Percentiles rank a stretch among this genome's conserved stretches.
Conservation (phyloP, 2,113 vertebrate genomes). For the Chaetodon auriga region DNA sequence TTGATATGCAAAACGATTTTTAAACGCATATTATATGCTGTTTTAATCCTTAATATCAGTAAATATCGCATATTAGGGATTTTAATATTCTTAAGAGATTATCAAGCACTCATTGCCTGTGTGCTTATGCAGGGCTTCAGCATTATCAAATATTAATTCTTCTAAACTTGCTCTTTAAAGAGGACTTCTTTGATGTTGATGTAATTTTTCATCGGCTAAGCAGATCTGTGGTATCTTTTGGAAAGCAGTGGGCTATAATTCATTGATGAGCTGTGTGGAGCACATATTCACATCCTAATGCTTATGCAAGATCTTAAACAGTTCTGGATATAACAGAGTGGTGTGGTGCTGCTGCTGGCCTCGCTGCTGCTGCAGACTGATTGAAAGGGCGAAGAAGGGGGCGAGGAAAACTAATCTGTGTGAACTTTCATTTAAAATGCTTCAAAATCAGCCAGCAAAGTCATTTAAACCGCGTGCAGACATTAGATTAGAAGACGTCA, state of each 20-base stretch:
- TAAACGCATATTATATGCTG: slow-evolving; percentile 82
- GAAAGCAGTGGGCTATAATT: slow-evolving; percentile 76
- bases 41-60: slow-evolving; percentile 82
- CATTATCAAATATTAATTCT: slow-evolving; percentile 84
- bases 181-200: slow-evolving; percentile 82
- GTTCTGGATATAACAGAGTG: slow-evolving; percentile 60
- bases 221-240: slow-evolving; percentile 76
- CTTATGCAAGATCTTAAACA: slow-evolving; percentile 57
- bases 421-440: slow-evolving; percentile 35
- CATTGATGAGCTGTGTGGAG: slow-evolving; percentile 80
- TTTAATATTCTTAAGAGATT: slow-evolving; percentile 83
- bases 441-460: slow-evolving; percentile 4
- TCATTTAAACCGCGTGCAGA: slow-evolving; percentile 9
- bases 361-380: slow-evolving; percentile 3
- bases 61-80: slow-evolving; percentile 81
- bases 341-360: slow-evolving; percentile 43
- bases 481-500: slow-evolving; percentile 25
- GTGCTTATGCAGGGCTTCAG: slow-evolving; percentile 77
- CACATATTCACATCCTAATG: slow-evolving; percentile 62
- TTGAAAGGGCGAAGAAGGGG: slow-evolving; percentile 39
- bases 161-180: slow-evolving; percentile 84
- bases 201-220: slow-evolving; percentile 80
- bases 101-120: slow-evolving; percentile 69
- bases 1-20: slow-evolving; percentile 84
- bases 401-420: slow-evolving; percentile 17